Evolutionary conservation across 2,888 invertebrate genomes (phyloP), one percentile per base, ranked within the genome.

Genomic region (Eudasyphora cyanicolor): DNA sequence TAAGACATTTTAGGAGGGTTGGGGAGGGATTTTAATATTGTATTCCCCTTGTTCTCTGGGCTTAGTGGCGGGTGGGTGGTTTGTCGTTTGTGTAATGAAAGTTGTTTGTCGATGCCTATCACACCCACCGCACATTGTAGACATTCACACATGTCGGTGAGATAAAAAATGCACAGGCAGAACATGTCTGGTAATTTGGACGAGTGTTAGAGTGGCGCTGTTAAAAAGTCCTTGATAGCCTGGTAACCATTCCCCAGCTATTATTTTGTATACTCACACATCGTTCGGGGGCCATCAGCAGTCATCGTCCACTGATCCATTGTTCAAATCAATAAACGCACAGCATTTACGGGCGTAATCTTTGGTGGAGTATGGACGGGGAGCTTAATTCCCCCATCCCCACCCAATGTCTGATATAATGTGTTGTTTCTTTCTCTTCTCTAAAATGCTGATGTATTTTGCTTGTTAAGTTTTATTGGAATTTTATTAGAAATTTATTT

Each of bases 401-500:
- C 0, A 24, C 8, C 38, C 38, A 24, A 42, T 42, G 24, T 29
- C 6, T 1, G n/a, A n/a, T 67, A 12, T 35, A 7, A 2, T 14
- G 32, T 8, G 17, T 62, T 17, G 24, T 42, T 42, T 38, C n/a
- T n/a, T n/a, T n/a, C n/a, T n/a, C n/a, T n/a, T n/a, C n/a, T n/a
- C n/a, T 76, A 51, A 67, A 67, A 76, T 67, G 32, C 38, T 69
- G 67, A 76, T 76, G 54, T 64, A 64, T 70, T 70, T 17, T 17
- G 32, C 32, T 70, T 27, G 76, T 76, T 76, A 76, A 54, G 35
- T 64, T 76, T 54, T 35, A 57, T 54, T 35, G 67, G 54, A 76
- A 54, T 76, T 76, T 76, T 76, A 69, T 57, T 76, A 57, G 49
- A 75, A 62, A 62, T 62, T 62, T 62, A 49, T 75, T 75, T 75